Base-by-base conservation (phyloP, 2,797 vertebrate genomes). In the Podarcis lilfordi region DNA sequence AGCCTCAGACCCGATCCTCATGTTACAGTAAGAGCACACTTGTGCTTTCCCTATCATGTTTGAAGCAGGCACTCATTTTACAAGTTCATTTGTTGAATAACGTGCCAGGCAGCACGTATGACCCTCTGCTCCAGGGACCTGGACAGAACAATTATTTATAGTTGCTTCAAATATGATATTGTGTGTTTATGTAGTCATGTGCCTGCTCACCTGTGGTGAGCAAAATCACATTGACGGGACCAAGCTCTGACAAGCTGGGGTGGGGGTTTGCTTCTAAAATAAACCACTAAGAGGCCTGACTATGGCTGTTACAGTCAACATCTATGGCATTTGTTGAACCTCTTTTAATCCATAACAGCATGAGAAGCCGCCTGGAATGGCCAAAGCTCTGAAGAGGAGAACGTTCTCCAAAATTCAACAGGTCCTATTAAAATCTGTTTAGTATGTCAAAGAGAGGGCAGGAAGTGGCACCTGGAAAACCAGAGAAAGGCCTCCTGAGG, bases 401-500 rank as follows among this genome's bases (percentile, higher is more conserved):
- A 75, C 10, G 7, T 45, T 27, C 55, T 72, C 50, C 25, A 29
- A 50, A 66, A 19, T 43, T 8, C 13, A 3, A 7, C 8, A n/a
- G 43, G 27, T 29, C 40, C 32, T 25, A 17, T n/a, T 50, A 79
- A 84, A 68, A 55, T 32, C 43, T 68, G 11, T 55, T 55, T 25
- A 45, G 40, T 11, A 37, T 23, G 27, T 76, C 40, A 66, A 8
- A 45, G 68, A 45, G 68, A 66, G 23, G 55, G 40, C 10, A 68
- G 25, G 50, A 79, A 0, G 3, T 3, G 0, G 91, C 55, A 59
- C 29, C 80, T 29, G 25, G 35, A 86, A 82, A 86, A 85, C 75
- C 87, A 86, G 8, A 4, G 77, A 75, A 94, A 94, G 94, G 95
- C 95, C 96, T 96, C 96, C 97, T 94, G 98, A 98, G 98, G 98